Base-by-base conservation (phyloP, 2,888 invertebrate species). In the Rutpela maculata region DNA sequence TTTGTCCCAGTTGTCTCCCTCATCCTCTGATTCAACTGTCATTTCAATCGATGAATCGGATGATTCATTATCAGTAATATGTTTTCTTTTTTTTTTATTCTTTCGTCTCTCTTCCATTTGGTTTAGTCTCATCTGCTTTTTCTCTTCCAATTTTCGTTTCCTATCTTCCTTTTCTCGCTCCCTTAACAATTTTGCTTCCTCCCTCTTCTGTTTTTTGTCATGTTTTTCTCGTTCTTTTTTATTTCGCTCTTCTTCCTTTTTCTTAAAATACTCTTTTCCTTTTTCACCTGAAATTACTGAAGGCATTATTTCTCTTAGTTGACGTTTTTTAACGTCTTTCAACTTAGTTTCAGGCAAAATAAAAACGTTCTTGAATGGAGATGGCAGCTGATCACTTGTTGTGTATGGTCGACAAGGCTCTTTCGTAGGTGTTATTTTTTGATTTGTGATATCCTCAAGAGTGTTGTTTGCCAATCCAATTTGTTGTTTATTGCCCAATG, bases 1-100 rank as follows among this genome's bases (percentile, higher is more conserved):
- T 70, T 70, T 18, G 50, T 70, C 69, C 31, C 69, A 70, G 59
- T 57, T 70, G 3, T 19, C 69, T 38, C 69, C 69, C n/a, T 70
- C 69, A 59, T 59, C 69, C 38, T 70, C 69, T 70, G 69, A 57
- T 59, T 70, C 59, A 15, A 57, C 7, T 22, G 59, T 70, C 50
- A 70, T 70, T 59, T 70, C 59, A 70, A 70, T 59, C 38, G 69
- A 70, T 10, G 59, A 70, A 70, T 59, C 59, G 22, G 12, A 59
- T 59, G 59, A 59, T 19, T 59, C 59, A 59, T 3, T 11, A 22
- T 19, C 31, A 62, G 35, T 62, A 62, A 31, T 31, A 62, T 62
- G 62, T 6, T 62, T 62, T 10, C 62, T 62, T 60, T 60, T 60
- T 7, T 26, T 60, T 18, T 9, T 59, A 26, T 43, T 43, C 18